These are phyloP conservation scores for Tribolium castaneum DNA, from an alignment of 1,140 invertebrate genomes.

Conservation along the genomic window DNA sequence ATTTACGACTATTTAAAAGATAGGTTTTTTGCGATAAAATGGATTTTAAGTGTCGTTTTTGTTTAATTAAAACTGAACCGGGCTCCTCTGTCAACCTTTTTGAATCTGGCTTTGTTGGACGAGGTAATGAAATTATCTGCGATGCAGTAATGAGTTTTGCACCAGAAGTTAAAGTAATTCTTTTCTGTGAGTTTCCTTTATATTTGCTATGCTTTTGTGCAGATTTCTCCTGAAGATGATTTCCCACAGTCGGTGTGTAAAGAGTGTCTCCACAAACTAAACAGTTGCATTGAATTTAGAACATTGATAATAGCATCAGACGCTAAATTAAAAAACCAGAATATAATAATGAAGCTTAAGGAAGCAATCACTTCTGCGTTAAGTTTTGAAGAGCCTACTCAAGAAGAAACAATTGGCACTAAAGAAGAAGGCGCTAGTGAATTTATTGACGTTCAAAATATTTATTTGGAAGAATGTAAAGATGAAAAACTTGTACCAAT, in stretches of 20 bases:
- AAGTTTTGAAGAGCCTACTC: no score
- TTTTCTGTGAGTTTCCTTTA: background rate
- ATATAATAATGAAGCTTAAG: background rate
- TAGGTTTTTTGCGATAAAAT: background rate
- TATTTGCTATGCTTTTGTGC: no score
- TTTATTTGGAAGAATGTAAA: no score
- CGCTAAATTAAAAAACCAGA: background rate
- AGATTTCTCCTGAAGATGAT: background rate
- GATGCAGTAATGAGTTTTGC: background rate
- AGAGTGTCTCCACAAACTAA: background rate
- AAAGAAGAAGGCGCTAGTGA: no score
- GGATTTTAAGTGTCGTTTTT: background rate
- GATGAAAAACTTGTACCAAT: no score
- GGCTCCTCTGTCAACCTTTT: background rate
- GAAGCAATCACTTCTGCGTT: background rate
- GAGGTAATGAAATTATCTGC: background rate
- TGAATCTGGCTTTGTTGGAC: background rate
- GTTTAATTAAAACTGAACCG: conserved; percentile 1
- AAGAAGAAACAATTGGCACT: no score
- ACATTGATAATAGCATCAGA: background rate
- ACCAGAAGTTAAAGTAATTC: background rate
- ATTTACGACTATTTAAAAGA: background rate
- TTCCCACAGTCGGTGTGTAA: background rate
- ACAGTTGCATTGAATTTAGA: background rate
- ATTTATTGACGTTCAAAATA: no score